Conservation (phyloP, 2,797 vertebrate species). For the Syngnathus acus region DNA sequence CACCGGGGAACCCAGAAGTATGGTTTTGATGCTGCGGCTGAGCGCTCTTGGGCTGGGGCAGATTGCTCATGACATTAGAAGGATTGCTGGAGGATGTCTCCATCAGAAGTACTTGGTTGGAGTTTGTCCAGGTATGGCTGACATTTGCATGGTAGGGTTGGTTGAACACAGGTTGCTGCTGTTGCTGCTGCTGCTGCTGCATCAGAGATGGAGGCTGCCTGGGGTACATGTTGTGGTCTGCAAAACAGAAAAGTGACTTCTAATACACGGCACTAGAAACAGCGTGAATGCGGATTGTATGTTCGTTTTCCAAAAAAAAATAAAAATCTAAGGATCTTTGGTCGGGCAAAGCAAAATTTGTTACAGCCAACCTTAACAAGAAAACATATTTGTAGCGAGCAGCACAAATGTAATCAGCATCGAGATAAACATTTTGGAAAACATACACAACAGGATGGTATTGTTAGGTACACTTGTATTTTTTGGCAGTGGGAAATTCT, state of each 20-base stretch:
- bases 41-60: conserved; percentile 14
- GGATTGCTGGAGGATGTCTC: conserved; percentile 55
- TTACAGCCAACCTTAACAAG: too few species aligned
- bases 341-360: too few species aligned
- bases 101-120: conserved; percentile 46
- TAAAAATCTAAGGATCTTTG: too few species aligned
- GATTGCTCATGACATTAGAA: conserved; percentile 16
- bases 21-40: conserved; percentile 43
- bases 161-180: conserved; percentile 44
- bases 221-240: conserved; percentile 58
- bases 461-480: too few species aligned
- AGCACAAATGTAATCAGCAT: too few species aligned
- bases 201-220: conserved; percentile 24
- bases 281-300: too few species aligned
- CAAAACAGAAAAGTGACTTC: conserved; percentile 14
- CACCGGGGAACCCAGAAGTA: conserved; percentile 26
- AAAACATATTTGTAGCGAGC: too few species aligned
- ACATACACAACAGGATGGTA: too few species aligned
- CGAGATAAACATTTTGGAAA: too few species aligned
- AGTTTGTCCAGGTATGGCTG: conserved; percentile 47
- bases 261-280: background rate
- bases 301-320: too few species aligned
- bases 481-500: too few species aligned
- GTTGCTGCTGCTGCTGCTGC: conserved; percentile 35
- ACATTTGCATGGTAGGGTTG: conserved; percentile 31